Evolutionary conservation across 2,888 invertebrate species (phyloP).

Genomic region (Xestia ashworthii): DNA sequence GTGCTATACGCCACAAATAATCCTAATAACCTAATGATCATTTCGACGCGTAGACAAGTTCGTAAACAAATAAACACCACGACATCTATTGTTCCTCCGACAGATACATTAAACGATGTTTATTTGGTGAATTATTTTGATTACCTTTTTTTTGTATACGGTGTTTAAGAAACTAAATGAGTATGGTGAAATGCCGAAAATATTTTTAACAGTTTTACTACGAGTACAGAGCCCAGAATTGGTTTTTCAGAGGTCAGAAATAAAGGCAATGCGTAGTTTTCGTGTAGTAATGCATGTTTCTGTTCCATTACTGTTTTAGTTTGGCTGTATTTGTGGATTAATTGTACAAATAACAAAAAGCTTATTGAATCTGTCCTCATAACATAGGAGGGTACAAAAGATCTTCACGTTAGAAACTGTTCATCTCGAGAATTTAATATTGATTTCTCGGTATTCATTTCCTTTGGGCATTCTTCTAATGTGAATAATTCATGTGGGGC

Average conservation of each 20-base stretch:
- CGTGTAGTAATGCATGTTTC: neutral
- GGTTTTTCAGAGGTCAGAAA: neutral
- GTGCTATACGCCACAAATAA: slow-evolving; percentile 76
- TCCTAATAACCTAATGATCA: slow-evolving; percentile 78
- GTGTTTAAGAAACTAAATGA: neutral
- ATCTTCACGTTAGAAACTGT: slow-evolving; percentile 14
- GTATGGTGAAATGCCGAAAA: slow-evolving; percentile 2
- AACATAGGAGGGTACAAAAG: slow-evolving; percentile 2
- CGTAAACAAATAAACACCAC: slow-evolving; percentile 59
- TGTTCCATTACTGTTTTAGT: neutral
- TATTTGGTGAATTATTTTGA: slow-evolving; percentile 44
- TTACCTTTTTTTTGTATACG: slow-evolving; percentile 24
- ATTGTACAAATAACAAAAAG: neutral
- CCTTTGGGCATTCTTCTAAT: slow-evolving; percentile 75
- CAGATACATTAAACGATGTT: slow-evolving; percentile 44
- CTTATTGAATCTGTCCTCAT: too few species aligned
- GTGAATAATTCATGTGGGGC: slow-evolving; percentile 84
- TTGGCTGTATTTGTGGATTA: neutral
- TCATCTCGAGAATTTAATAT: slow-evolving; percentile 57
- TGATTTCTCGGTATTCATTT: slow-evolving; percentile 69
- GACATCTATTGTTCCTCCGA: slow-evolving; percentile 45
- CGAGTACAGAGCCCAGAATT: neutral
- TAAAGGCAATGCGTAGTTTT: neutral
- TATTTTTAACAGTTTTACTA: slow-evolving; percentile 1
- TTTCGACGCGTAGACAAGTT: slow-evolving; percentile 65